Conservation (phyloP, 2,113 vertebrate species). For the Emydocephalus ijimae region DNA sequence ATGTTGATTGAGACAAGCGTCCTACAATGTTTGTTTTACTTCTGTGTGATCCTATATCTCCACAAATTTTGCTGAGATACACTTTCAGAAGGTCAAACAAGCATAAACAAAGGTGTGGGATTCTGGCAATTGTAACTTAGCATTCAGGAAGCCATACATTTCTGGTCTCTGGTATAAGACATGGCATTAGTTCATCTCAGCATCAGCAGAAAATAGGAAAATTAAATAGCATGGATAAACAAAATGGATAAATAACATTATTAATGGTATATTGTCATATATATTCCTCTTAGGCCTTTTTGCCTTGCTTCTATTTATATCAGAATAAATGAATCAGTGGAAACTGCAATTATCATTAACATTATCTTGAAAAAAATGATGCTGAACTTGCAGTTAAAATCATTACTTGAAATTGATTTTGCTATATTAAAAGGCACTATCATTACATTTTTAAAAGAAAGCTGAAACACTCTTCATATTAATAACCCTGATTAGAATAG, state of each 20-base stretch:
- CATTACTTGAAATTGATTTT: constrained; percentile 40
- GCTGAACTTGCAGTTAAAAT: constrained; percentile 31
- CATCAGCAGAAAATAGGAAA: neutral
- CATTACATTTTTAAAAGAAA: constrained; percentile 2
- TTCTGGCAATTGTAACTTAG: neutral
- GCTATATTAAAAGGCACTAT: constrained; percentile 21
- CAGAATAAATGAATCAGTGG: constrained; percentile 24
- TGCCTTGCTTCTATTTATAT: constrained; percentile 8
- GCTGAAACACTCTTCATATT: constrained; percentile 11
- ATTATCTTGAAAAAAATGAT: constrained; percentile 29
- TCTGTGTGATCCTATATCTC: neutral
- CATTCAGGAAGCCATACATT: neutral
- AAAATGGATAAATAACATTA: neutral
- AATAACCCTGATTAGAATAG: constrained; percentile 42
- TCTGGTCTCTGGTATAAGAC: neutral
- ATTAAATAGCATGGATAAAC: neutral
- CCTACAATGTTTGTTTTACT: neutral
- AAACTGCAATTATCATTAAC: constrained; percentile 37
- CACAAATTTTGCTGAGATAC: neutral
- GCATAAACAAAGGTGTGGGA: neutral
- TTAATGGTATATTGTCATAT: neutral
- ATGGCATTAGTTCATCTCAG: neutral
- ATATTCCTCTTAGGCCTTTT: constrained; percentile 5
- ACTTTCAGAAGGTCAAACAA: neutral
- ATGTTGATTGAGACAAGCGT: neutral